Base-by-base conservation (phyloP, 1,140 invertebrate species). In the Drosophila elegans region DNA sequence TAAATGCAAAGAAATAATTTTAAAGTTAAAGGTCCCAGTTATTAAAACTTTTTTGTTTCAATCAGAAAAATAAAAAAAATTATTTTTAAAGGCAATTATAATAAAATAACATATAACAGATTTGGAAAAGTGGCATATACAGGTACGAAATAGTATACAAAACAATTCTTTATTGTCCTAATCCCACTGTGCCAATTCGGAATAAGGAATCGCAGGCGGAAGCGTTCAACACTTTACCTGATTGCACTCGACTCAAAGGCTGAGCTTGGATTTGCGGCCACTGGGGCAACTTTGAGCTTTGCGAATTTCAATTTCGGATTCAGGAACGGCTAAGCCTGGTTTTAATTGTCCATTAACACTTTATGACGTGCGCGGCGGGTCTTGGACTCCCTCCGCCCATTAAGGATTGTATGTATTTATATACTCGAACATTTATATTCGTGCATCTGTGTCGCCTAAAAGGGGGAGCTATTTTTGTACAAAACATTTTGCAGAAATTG, bases 321-420 rank as follows among this genome's bases (percentile, higher is more conserved):
- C 21, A 32, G 63, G 10, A 46, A 49, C 13, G 11, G 4, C 12
- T 38, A 12, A 29, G 54, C 25, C 48, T 13, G 46, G n/a, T 41
- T 76, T 61, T 83, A 86, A 86, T 88, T 66, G 72, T 45, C 60
- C 55, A 67, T 88, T 71, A 83, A 71, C 76, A 86, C 75, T 61
- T 56, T 77, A 71, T 71, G 74, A 49, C 29, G 32, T 32, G 9
- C 38, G 27, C 51, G 45, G 25, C 51, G 45, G 25, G 56, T 53
- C 13, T 45, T 39, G 32, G 56, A 57, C 13, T 45, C 45, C 13
- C 45, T 41, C 13, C 27, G 48, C 29, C 25, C 38, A 49, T 62
- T 55, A 51, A 49, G 51, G 44, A 12, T 42, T n/a, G 60, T 45
- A 27, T 21, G 16, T 62, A 62, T 62, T 54, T 74, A 63, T 51